Evolutionary conservation across 2,113 vertebrate species (phyloP).

Genomic region (Mormyrus lacerda): DNA sequence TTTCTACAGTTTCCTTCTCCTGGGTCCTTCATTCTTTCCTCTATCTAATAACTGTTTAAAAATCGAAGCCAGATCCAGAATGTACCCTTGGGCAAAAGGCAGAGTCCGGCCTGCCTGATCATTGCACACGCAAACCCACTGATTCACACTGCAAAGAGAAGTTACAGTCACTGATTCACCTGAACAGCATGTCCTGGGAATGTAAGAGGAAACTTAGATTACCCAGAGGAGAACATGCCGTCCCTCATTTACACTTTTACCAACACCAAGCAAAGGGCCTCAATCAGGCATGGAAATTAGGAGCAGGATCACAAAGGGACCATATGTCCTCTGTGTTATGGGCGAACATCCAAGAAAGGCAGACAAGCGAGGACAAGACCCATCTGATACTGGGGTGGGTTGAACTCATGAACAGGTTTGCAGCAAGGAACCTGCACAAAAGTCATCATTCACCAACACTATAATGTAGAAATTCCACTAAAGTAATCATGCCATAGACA

Average conservation of each 20-base stretch:
- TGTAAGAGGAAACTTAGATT: background rate
- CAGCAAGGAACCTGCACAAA: background rate
- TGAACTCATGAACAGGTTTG: background rate
- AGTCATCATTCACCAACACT: background rate
- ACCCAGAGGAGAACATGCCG: background rate
- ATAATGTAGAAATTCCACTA: background rate
- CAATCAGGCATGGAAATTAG: background rate
- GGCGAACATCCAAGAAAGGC: background rate
- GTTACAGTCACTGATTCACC: background rate
- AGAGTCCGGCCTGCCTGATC: background rate
- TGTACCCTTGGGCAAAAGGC: background rate
- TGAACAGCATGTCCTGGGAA: background rate
- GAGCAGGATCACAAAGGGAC: background rate
- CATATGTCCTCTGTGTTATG: background rate
- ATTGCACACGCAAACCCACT: background rate
- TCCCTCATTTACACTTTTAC: constrained; percentile 1
- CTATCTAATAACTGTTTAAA: background rate
- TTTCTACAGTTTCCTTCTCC: background rate
- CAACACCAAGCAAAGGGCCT: background rate
- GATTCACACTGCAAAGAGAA: background rate
- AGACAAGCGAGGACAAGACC: background rate
- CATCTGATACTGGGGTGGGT: background rate
- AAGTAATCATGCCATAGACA: background rate
- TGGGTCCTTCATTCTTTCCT: background rate
- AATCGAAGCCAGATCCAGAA: background rate